Evolutionary conservation across 2,888 invertebrate genomes (phyloP).

Genomic region (Phyto melanocephala): DNA sequence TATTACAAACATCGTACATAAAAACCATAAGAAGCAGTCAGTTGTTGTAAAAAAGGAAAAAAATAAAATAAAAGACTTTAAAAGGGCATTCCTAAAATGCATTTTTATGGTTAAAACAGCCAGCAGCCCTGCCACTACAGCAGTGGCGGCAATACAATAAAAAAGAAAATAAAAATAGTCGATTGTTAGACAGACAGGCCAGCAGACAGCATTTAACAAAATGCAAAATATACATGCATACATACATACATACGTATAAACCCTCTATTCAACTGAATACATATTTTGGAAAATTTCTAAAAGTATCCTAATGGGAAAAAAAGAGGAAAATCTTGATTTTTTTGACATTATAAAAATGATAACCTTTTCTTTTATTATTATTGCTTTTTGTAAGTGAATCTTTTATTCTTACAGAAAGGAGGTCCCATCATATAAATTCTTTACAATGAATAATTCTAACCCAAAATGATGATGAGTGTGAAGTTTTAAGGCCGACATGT

Average conservation of each 20-base stretch:
- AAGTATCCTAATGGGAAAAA: neutral
- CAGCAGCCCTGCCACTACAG: conserved; percentile 12
- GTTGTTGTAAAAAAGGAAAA: neutral
- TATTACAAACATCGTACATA: conserved; percentile 25
- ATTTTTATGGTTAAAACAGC: conserved; percentile 45
- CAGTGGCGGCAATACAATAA: conserved; percentile 3
- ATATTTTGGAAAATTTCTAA: neutral
- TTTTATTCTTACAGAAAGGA: conserved; percentile 12
- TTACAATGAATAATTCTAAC: neutral
- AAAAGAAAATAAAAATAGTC: conserved; percentile 15
- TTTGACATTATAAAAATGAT: conserved; percentile 11
- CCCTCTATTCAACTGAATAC: neutral
- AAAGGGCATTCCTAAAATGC: conserved; percentile 59
- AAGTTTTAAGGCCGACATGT: neutral
- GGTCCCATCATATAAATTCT: neutral
- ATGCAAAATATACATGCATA: conserved; percentile 23
- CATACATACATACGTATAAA: too few species aligned
- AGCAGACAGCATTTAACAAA: neutral
- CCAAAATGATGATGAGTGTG: conserved; percentile 22
- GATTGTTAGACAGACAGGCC: neutral
- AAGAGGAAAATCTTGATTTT: conserved; percentile 58
- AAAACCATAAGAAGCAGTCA: conserved; percentile 7
- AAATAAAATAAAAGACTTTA: neutral
- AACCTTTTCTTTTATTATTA: neutral
- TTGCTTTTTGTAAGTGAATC: conserved; percentile 2